Percentiles rank a stretch among this genome's conserved stretches.
Conservation (phyloP, 1,140 invertebrate species). For the Drosophila serrata region DNA sequence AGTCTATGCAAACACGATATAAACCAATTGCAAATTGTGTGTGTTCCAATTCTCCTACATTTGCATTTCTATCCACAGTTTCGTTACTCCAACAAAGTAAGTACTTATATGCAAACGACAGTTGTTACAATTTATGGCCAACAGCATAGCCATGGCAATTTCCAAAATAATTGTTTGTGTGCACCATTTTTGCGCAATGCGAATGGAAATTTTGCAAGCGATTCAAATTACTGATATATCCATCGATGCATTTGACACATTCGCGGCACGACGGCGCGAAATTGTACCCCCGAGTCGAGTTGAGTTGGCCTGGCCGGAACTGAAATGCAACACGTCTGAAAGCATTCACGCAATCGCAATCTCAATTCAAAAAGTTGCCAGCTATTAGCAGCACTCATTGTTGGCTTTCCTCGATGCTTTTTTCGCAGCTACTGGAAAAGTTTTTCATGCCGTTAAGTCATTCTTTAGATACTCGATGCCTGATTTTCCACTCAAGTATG, state of each 20-base stretch:
- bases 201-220: conserved; percentile 77
- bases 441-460: conserved; percentile 78
- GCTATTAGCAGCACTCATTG: conserved; percentile 73
- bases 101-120: conserved; percentile 77
- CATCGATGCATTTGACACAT: conserved; percentile 78
- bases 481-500: conserved; percentile 71
- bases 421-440: conserved; percentile 34
- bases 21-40: conserved; percentile 63
- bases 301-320: conserved; percentile 56
- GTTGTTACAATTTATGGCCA: conserved; percentile 79
- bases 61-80: conserved; percentile 30
- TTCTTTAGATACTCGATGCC: conserved; percentile 76
- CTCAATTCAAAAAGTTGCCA: conserved; percentile 55
- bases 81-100: neutral
- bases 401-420: conserved; percentile 44
- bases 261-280: conserved; percentile 41
- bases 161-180: conserved; percentile 59
- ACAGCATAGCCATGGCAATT: conserved; percentile 39
- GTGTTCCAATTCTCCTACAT: conserved; percentile 24
- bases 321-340: conserved; percentile 63
- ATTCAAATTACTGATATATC: conserved; percentile 74
- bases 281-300: conserved; percentile 20
- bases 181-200: conserved; percentile 70
- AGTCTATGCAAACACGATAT: conserved; percentile 43
- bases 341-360: conserved; percentile 65